Base-by-base conservation (phyloP, 2,113 vertebrate species). In the Typhlomys cinereus region DNA sequence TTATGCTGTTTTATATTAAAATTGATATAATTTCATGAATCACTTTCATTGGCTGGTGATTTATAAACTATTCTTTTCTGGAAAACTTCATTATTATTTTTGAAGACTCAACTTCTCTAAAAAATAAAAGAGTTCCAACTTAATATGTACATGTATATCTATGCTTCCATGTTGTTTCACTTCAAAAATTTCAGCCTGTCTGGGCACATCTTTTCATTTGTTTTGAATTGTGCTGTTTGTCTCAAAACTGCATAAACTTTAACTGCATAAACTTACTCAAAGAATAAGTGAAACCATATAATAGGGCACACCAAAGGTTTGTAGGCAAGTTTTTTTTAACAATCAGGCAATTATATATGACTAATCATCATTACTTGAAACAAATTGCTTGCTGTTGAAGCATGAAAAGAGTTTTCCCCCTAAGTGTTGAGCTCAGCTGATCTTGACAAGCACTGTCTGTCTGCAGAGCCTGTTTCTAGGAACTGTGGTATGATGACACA, bases 301-400 rank as follows among this genome's bases (percentile, higher is more conserved):
- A 94, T 71, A 76, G 52, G 94, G 86, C 5, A 82, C 0, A 96
- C 85, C 59, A 96, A 50, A 97, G 61, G 89, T 94, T 80, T 96
- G 96, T 88, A 76, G 52, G 92, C 23, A 54, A 93, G 54, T 83
- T 96, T 46, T 67, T 82, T 95, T 27, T 84, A 96, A 96, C 96
- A 96, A 96, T 95, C 92, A 96, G 90, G 95, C 96, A 97, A 97
- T 96, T 97, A 95, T 76, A 95, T 78, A 94, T 95, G 97, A 97
- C 96, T 95, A 95, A 91, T 97, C 94, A 97, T 93, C 84, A 96
- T 97, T 96, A 95, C 88, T 97, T 96, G 85, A 97, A 98, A 97
- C 62, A 97, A 91, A 97, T 97, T 96, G 95, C 52, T 78, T 91
- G 97, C 89, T 95, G 82, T 86, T 96, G 94, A 97, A 97, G 92